A percentile compares a stretch with the other conserved stretches of the same genome.
Conservation (phyloP, 1,140 invertebrate genomes). For the Pseudomyrmex flavicornis region DNA sequence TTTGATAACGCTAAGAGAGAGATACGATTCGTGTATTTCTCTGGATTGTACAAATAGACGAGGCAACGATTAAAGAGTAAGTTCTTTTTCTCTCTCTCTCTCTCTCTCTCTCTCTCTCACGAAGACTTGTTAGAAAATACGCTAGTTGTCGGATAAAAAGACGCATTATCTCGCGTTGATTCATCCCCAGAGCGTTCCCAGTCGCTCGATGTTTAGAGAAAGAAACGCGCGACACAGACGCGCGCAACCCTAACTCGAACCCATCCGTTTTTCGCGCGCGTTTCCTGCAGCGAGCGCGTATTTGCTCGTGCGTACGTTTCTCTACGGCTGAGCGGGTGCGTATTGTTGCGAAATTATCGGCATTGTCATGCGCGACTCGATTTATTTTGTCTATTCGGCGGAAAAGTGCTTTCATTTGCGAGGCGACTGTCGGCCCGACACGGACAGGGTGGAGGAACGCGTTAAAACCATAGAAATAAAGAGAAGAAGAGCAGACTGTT, state of each 20-base stretch:
- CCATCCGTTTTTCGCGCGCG: constrained; percentile 29
- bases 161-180: constrained; percentile 44
- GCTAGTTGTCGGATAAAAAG: not conserved
- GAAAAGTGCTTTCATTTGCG: constrained; percentile 77
- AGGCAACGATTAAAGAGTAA: not conserved
- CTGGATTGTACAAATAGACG: not conserved
- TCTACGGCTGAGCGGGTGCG: constrained; percentile 48
- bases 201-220: constrained; percentile 37
- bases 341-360: constrained; percentile 74
- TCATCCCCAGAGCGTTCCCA: constrained; percentile 13
- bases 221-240: constrained; percentile 17
- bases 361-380: constrained; percentile 72
- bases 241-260: constrained; percentile 40
- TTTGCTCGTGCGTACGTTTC: constrained; percentile 65
- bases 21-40: not conserved
- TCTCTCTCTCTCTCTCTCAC: not conserved
- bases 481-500: not conserved
- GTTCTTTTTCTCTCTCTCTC: not conserved
- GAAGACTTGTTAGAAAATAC: not conserved
- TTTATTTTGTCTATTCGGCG: constrained; percentile 78
- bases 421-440: constrained; percentile 58
- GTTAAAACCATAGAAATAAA: constrained; percentile 7
- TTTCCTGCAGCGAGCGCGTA: constrained; percentile 53
- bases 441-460: not conserved
- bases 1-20: constrained; percentile 3